Percentiles rank a stretch among this genome's conserved stretches.
Conservation (phyloP, 2,888 invertebrate genomes). For the Troglohyphantes excavatus region DNA sequence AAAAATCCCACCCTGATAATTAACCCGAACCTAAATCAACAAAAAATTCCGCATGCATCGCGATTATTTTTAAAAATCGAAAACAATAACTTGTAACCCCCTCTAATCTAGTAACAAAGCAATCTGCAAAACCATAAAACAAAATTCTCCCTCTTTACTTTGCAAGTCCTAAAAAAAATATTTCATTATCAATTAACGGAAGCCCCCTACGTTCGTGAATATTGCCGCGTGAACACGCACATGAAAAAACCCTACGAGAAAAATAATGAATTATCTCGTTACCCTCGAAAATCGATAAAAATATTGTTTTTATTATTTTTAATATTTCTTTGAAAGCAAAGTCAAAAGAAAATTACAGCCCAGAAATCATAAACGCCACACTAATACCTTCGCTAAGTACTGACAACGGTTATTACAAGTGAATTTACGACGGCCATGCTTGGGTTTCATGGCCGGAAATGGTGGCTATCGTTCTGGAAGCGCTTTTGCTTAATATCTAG, state of each 20-base stretch:
- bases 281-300: slow-evolving; percentile 49
- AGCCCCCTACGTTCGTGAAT: not conserved
- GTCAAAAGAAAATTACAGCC: slow-evolving; percentile 54
- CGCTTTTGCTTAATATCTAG: slow-evolving; percentile 53
- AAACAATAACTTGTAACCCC: not conserved
- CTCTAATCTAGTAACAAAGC: not conserved
- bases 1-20: too few species aligned
- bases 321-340: slow-evolving; percentile 35
- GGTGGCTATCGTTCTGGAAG: slow-evolving; percentile 3
- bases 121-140: slow-evolving; percentile 1
- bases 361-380: slow-evolving; percentile 44
- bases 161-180: not conserved
- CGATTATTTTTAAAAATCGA: not conserved
- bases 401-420: slow-evolving; percentile 45
- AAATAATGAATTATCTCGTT: slow-evolving; percentile 36
- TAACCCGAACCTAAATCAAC: not conserved
- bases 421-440: slow-evolving; percentile 46
- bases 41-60: not conserved
- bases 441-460: slow-evolving; percentile 54
- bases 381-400: slow-evolving; percentile 47
- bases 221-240: not conserved
- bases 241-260: slow-evolving; percentile 32
- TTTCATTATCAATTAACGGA: slow-evolving; percentile 29
- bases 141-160: not conserved
- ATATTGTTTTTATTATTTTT: slow-evolving; percentile 48